phyloP scores from a whole-genome alignment of 2,113 vertebrate species.

The Nipponia nippon region DNA sequence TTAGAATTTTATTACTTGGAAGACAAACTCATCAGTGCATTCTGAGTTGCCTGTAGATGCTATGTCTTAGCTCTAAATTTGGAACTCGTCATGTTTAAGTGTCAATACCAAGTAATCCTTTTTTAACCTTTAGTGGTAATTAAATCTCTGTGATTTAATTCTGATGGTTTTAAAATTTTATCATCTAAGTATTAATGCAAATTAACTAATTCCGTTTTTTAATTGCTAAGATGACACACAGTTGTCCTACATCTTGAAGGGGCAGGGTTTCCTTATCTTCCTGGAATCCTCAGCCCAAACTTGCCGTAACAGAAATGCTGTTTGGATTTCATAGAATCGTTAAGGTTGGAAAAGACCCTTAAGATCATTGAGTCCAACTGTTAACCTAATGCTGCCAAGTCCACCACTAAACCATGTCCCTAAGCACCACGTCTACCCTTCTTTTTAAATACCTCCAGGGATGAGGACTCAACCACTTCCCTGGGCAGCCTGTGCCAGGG shows the following conservation, averaged over 20 bases:
- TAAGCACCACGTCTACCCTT: too few relatives aligned
- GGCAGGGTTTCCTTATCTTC: background rate
- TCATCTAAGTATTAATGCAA: background rate
- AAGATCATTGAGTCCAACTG: too few relatives aligned
- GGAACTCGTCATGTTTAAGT: background rate
- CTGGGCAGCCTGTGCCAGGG: too few relatives aligned
- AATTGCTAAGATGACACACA: background rate
- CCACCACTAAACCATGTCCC: too few relatives aligned
- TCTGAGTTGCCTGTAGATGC: background rate
- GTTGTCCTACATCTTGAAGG: background rate
- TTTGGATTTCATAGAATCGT: background rate
- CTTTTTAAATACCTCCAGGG: too few relatives aligned
- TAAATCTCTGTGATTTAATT: background rate
- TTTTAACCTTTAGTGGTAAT: background rate
- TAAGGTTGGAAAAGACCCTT: too few relatives aligned
- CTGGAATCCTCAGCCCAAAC: background rate
- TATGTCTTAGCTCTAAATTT: background rate
- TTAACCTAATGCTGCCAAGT: too few relatives aligned
- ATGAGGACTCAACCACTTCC: too few relatives aligned
- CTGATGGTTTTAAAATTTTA: background rate
- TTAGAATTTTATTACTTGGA: background rate
- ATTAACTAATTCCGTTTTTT: background rate
- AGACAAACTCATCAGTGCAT: background rate
- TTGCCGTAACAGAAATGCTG: background rate
- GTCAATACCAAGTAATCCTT: background rate